A percentile compares a stretch with the other conserved stretches of the same genome.
phyloP scores from a whole-genome alignment of 2,797 vertebrate genomes.

The Eptatretus atami region DNA sequence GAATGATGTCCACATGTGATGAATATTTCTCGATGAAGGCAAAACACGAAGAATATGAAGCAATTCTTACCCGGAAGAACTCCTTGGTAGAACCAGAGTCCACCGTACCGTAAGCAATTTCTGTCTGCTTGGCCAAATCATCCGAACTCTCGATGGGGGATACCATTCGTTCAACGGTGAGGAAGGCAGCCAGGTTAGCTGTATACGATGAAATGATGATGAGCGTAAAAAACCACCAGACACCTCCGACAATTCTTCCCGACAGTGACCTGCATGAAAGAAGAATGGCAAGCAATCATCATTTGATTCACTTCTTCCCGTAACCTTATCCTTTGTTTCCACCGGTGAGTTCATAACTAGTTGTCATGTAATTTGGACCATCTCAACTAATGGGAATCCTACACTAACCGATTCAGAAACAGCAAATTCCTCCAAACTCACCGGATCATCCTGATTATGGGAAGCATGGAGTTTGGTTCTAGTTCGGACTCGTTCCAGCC shows the following conservation, averaged over 20 bases:
- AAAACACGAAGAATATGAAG: background rate
- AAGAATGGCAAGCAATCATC: too few relatives aligned
- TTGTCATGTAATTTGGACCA: too few relatives aligned
- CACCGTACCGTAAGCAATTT: constrained; percentile 81
- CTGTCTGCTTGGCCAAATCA: constrained; percentile 89
- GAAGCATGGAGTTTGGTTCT: too few relatives aligned
- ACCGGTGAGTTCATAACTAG: too few relatives aligned
- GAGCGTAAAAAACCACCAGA: constrained; percentile 98
- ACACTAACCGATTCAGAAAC: too few relatives aligned
- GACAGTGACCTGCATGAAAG: constrained; percentile 49
- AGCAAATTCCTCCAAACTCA: too few relatives aligned
- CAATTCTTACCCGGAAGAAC: constrained; percentile 65
- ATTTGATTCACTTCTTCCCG: too few relatives aligned
- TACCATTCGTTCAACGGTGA: constrained; percentile 94
- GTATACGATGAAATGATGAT: constrained; percentile 98
- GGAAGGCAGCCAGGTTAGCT: constrained; percentile 86
- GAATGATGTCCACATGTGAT: background rate
- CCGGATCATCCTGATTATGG: too few relatives aligned
- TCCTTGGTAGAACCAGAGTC: constrained; percentile 90
- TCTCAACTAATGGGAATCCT: too few relatives aligned
- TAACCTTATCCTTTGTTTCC: too few relatives aligned
- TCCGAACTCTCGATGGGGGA: constrained; percentile 48
- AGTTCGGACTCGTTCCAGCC: too few relatives aligned
- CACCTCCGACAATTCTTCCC: constrained; percentile 80
- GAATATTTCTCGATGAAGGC: constrained; percentile 6